A percentile compares a stretch with the other conserved stretches of the same genome.
Conservation (phyloP, 2,113 vertebrate genomes). For the Lathamus discolor region DNA sequence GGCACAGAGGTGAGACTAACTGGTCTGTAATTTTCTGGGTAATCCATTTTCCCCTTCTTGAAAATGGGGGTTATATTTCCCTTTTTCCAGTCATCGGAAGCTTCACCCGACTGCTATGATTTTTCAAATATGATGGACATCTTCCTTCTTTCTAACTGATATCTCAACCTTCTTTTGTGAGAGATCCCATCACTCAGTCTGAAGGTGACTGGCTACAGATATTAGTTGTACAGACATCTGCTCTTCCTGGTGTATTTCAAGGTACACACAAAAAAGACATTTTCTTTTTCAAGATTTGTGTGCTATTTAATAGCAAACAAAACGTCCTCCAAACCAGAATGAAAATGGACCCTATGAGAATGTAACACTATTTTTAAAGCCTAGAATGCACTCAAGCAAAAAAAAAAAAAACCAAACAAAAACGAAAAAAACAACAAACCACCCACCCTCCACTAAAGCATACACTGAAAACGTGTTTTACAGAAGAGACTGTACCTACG, state of each 20-base stretch:
- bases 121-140: no score
- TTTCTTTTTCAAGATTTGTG: background rate
- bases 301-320: background rate
- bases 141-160: background rate
- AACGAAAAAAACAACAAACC: no score
- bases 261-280: background rate
- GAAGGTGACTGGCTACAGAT: background rate
- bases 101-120: no score
- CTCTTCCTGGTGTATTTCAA: background rate
- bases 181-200: background rate
- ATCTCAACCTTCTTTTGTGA: background rate
- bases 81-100: no score
- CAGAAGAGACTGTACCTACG: background rate
- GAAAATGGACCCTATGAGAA: background rate
- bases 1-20: no score
- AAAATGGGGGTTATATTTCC: no score
- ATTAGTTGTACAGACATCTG: background rate
- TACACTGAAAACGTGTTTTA: background rate
- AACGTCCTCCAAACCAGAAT: background rate
- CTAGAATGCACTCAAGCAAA: background rate
- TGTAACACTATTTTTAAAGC: background rate
- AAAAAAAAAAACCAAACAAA: background rate
- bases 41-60: no score
- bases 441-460: fast-evolving
- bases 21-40: no score